Conservation (phyloP, 2,113 vertebrate genomes). For the human (Homo sapiens) region DNA sequence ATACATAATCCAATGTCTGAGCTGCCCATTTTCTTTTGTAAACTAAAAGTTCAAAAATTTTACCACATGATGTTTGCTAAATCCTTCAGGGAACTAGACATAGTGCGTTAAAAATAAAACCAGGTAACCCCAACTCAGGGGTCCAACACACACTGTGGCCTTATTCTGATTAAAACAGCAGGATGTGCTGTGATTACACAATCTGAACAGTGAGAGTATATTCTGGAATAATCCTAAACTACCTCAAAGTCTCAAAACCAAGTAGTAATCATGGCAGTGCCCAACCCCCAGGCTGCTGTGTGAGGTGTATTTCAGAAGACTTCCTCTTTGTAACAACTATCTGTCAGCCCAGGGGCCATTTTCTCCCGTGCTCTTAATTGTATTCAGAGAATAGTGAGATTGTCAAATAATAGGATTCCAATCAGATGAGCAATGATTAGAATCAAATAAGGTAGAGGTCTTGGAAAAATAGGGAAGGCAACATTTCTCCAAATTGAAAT, state of each 20-base stretch:
- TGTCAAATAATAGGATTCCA: neutral
- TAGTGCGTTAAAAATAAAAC: neutral
- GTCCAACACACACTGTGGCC: neutral
- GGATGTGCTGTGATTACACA: neutral
- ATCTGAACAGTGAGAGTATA: too few species aligned
- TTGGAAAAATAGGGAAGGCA: neutral
- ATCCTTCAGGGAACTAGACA: neutral
- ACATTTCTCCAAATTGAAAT: neutral
- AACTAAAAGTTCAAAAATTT: conserved; percentile 48
- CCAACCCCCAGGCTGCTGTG: neutral
- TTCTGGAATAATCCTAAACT: neutral
- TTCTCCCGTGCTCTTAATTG: neutral
- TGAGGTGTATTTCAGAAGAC: neutral
- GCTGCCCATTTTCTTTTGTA: neutral
- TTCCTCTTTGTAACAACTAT: neutral
- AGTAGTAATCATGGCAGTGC: neutral
- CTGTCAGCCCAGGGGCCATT: neutral
- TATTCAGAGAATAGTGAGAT: neutral
- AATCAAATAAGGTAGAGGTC: neutral
- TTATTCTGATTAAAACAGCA: neutral
- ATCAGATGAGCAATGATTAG: neutral
- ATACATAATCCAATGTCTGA: neutral
- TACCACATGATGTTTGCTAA: neutral
- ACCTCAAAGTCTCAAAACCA: neutral
- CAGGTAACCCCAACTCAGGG: neutral